These are phyloP conservation scores for Hololepta plana DNA, from an alignment of 2,888 invertebrate species.

Conservation along the genomic window DNA sequence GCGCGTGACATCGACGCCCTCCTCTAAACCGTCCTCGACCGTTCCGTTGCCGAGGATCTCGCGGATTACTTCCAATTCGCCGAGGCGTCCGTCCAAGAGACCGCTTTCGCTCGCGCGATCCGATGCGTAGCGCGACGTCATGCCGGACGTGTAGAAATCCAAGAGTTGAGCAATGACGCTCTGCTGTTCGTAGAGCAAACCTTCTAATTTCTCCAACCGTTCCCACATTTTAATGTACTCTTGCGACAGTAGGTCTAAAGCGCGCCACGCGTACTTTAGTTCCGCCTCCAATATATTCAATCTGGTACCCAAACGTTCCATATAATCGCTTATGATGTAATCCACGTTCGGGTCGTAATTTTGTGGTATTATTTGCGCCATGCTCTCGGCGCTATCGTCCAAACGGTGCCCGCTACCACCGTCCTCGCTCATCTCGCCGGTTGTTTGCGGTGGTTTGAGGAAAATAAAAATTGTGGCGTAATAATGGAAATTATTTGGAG, in stretches of 20 bases:
- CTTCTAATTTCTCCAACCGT: constrained; percentile 71
- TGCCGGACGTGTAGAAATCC: constrained; percentile 52
- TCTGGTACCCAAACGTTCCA: constrained; percentile 76
- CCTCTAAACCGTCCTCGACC: constrained; percentile 47
- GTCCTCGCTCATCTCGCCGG: no score
- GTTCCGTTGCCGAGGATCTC: constrained; percentile 47
- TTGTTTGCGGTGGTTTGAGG: no score
- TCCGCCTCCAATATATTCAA: constrained; percentile 79
- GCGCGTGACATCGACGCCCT: constrained; percentile 37
- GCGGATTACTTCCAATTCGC: constrained; percentile 39
- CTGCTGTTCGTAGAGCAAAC: constrained; percentile 75
- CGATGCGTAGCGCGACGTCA: constrained; percentile 25
- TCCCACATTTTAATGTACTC: constrained; percentile 93
- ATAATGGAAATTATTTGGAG: no score
- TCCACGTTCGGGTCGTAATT: constrained; percentile 33
- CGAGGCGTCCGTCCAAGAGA: constrained; percentile 19
- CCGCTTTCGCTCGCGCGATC: constrained; percentile 10
- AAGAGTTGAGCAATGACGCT: constrained; percentile 76
- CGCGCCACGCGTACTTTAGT: constrained; percentile 83
- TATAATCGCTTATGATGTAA: constrained; percentile 75
- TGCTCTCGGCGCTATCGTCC: constrained; percentile 17
- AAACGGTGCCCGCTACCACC: no score
- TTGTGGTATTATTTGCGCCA: constrained; percentile 20
- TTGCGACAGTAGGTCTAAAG: constrained; percentile 73
- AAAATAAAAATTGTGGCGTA: no score